Percentiles rank a stretch among this genome's conserved stretches.
These are phyloP conservation scores for Silurus glanis DNA, from an alignment of 2,113 vertebrate genomes.

Conservation along the genomic window DNA sequence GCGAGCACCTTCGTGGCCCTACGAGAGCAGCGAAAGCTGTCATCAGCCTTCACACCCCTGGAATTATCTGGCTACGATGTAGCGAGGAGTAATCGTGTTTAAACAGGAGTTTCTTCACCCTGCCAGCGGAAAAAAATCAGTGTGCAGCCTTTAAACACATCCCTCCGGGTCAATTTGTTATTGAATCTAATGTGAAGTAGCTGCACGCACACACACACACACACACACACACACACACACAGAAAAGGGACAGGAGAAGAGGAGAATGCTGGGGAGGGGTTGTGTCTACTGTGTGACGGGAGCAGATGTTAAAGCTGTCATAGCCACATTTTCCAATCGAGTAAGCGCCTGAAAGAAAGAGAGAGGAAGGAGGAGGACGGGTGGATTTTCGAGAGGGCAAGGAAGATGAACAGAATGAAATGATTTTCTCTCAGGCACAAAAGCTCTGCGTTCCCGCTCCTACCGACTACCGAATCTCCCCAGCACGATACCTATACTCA, in stretches of 20 bases:
- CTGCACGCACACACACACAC: slow-evolving; percentile 6
- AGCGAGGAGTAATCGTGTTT: slow-evolving; percentile 49
- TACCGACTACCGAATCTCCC: not conserved
- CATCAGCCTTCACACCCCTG: slow-evolving; percentile 28
- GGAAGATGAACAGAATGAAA: slow-evolving; percentile 20
- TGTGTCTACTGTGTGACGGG: slow-evolving; percentile 36
- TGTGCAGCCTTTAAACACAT: slow-evolving; percentile 52
- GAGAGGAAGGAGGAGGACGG: not conserved
- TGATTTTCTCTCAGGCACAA: slow-evolving; percentile 34
- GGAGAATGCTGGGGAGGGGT: slow-evolving; percentile 33
- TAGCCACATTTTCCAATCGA: slow-evolving; percentile 45
- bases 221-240: slow-evolving; percentile 15
- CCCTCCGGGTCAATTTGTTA: slow-evolving; percentile 52
- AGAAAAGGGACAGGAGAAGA: not conserved
- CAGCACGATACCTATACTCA: not conserved
- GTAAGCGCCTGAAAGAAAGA: slow-evolving; percentile 31
- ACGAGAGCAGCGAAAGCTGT: slow-evolving; percentile 35
- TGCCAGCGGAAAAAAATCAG: slow-evolving; percentile 43
- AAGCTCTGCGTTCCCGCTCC: not conserved
- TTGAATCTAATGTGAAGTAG: slow-evolving; percentile 50
- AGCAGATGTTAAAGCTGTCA: slow-evolving; percentile 51
- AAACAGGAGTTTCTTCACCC: slow-evolving; percentile 50
- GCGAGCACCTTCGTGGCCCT: slow-evolving; percentile 23
- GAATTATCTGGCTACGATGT: slow-evolving; percentile 40
- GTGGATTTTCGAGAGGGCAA: not conserved